Evolutionary conservation across 2,797 vertebrate genomes (phyloP), one percentile per base, ranked within the genome.

Genomic region (Menidia menidia): DNA sequence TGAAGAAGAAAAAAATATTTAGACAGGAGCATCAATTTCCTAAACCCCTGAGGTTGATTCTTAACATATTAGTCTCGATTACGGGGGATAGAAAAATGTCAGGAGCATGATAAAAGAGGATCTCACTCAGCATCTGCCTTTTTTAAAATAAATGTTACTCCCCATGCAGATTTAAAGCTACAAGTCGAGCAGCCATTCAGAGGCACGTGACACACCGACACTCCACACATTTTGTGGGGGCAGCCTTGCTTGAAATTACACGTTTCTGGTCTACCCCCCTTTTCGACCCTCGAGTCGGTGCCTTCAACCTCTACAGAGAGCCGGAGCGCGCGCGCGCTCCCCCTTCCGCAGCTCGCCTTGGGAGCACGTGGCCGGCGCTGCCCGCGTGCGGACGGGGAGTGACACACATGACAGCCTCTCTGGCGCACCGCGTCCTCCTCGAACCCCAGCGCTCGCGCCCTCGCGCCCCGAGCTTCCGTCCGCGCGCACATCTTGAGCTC

Each of bases 161-260:
- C 50, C 13, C 13, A 48, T 41, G 75, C 51, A 75, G 43, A 76
- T 81, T 67, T 18, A 53, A 11, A 48, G 70, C 30, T 53, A 32
- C 60, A 70, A 14, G 57, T 30, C 39, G 52, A 44, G 66, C 61
- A 57, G 15, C 59, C 73, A 66, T 58, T 78, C 66, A 71, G 11
- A 69, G 6, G 13, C 70, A 70, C 65, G 66, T 48, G 51, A 81
- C 82, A 87, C 88, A 89, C 75, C 87, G 82, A 82, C 82, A 78
- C 53, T 68, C 53, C 32, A 2, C 75, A 76, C 71, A 66, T 84
- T 80, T 83, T 68, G 77, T 77, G 74, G 67, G 71, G 33, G 78
- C 86, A 89, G 67, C 52, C 71, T 78, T 16, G 77, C 88, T 78
- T 89, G 88, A 89, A 92, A 89, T 89, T 82, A 81, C 84, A 89